Percentiles rank a stretch among this genome's conserved stretches.
Conservation (phyloP, 2,888 invertebrate species). For the Coelinius sp. region DNA sequence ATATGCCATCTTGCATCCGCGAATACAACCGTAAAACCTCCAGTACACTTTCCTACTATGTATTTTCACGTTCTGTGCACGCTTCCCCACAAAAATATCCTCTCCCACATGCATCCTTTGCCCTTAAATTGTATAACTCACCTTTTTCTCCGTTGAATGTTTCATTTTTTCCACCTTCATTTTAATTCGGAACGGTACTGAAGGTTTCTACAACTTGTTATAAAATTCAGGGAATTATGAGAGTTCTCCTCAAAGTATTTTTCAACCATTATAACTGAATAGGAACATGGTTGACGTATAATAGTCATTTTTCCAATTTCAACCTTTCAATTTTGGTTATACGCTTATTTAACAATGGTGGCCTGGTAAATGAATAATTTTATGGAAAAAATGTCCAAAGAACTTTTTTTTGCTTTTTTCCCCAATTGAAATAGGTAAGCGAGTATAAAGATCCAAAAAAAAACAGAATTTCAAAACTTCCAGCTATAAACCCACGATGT, state of each 20-base stretch:
- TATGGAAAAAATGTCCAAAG: too few species aligned
- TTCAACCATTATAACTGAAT: too few species aligned
- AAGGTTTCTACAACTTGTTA: background rate
- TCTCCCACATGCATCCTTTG: background rate
- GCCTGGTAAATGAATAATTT: too few species aligned
- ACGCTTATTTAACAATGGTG: too few species aligned
- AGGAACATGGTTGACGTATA: too few species aligned
- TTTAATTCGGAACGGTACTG: background rate
- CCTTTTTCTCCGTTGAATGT: conserved; percentile 14
- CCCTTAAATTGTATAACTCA: background rate
- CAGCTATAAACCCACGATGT: background rate
- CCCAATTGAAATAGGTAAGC: too few species aligned
- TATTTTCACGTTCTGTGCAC: conserved; percentile 38
- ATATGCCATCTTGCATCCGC: conserved; percentile 42
- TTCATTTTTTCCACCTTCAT: conserved; percentile 9
- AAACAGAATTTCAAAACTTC: conserved; percentile 16
- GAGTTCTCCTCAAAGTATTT: too few species aligned
- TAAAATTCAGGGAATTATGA: too few species aligned
- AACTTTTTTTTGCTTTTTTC: too few species aligned
- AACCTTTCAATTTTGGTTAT: too few species aligned
- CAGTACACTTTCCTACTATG: conserved; percentile 43
- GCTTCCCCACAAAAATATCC: conserved; percentile 7
- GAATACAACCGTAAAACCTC: conserved; percentile 39
- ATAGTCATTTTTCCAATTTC: too few species aligned
- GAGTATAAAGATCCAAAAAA: too few species aligned